A percentile compares a stretch with the other conserved stretches of the same genome.
Conservation (phyloP, 2,113 vertebrate genomes). For the Pterophyllum scalare region DNA sequence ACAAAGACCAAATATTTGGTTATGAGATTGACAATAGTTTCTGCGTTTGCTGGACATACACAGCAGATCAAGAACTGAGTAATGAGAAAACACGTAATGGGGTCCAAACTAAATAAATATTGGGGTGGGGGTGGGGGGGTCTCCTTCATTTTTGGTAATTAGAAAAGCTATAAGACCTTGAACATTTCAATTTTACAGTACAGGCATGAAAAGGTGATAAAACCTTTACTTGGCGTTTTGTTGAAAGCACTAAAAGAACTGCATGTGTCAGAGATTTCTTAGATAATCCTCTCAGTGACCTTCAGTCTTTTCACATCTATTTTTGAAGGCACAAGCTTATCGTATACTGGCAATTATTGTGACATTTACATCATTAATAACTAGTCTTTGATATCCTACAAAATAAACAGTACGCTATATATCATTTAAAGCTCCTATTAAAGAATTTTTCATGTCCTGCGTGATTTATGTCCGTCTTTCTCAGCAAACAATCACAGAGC, state of each 20-base stretch:
- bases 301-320: neutral
- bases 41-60: neutral
- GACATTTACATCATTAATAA: constrained; percentile 14
- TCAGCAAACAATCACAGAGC: constrained; percentile 33
- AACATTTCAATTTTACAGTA: neutral
- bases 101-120: constrained; percentile 21
- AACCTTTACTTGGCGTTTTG: neutral
- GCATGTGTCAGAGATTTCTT: neutral
- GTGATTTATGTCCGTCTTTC: constrained; percentile 40
- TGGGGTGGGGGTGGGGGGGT: neutral
- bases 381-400: neutral
- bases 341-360: neutral
- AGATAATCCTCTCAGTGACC: neutral
- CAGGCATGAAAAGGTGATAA: neutral
- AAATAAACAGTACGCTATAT: constrained; percentile 24
- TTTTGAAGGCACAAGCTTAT: neutral
- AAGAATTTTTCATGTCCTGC: neutral
- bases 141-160: constrained; percentile 6
- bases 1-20: constrained; percentile 27
- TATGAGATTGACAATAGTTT: neutral
- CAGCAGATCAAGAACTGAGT: neutral
- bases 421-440: constrained; percentile 1
- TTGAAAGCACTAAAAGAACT: neutral
- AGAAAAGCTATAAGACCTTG: neutral
- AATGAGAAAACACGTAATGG: neutral